Conservation (phyloP, 2,797 vertebrate species). For the Myiothlypis chrysogaster region DNA sequence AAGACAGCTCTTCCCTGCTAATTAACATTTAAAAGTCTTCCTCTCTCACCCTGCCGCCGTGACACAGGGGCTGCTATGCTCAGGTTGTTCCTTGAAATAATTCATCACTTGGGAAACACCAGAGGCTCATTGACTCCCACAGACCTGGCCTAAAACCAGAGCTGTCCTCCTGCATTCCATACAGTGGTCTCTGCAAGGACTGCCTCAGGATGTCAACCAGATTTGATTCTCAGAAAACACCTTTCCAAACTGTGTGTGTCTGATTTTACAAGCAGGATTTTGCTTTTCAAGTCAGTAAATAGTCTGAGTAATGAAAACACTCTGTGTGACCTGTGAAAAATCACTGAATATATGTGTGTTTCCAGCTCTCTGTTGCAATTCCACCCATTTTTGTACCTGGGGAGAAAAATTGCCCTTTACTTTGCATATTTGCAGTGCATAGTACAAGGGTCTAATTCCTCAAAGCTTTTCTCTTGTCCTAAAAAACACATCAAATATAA, state of each 20-base stretch:
- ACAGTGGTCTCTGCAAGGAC: not conserved
- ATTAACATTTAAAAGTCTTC: slow-evolving; percentile 64
- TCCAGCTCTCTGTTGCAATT: not conserved
- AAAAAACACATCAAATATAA: not conserved
- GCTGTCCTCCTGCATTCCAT: not conserved
- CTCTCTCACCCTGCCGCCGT: not conserved
- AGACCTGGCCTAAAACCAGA: not conserved
- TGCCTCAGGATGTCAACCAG: not conserved
- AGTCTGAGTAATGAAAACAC: not conserved
- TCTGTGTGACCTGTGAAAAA: not conserved
- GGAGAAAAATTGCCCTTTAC: not conserved
- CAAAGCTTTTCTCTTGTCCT: not conserved
- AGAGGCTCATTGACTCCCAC: not conserved
- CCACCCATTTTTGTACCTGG: not conserved
- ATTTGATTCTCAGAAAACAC: not conserved
- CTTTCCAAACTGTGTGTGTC: not conserved
- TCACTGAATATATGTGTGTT: not conserved
- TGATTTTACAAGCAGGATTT: not conserved
- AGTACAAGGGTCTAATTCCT: not conserved
- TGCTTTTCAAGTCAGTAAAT: not conserved
- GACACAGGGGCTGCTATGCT: not conserved
- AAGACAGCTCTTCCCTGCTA: slow-evolving; percentile 35
- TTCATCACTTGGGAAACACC: slow-evolving; percentile 13
- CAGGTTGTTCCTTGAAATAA: slow-evolving; percentile 27
- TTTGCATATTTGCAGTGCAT: not conserved